phyloP scores from a whole-genome alignment of 35 echinoderm and acorn worm species.

The Acanthaster planci region DNA sequence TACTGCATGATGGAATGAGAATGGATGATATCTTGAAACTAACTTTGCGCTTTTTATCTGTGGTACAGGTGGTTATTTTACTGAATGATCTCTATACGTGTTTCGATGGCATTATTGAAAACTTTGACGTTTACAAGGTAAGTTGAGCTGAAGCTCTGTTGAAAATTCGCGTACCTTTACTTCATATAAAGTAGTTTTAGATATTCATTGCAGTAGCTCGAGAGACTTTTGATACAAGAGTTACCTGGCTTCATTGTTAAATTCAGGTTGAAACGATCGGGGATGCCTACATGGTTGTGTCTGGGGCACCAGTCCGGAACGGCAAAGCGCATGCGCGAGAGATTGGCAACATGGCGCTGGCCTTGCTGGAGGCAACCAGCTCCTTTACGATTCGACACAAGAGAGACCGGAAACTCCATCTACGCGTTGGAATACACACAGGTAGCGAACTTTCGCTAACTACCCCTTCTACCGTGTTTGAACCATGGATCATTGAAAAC shows the following conservation, averaged over 20 bases:
- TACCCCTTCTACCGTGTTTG: too few species aligned
- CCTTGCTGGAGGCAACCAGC: slow-evolving; percentile 49
- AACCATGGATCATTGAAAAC: too few species aligned
- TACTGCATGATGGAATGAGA: too few species aligned
- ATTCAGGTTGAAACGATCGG: slow-evolving; percentile 91
- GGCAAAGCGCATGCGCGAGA: slow-evolving; percentile 79
- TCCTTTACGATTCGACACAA: slow-evolving; percentile 69
- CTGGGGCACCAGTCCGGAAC: slow-evolving; percentile 81
- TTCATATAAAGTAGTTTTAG: too few species aligned
- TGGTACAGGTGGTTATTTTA: slow-evolving; percentile 67
- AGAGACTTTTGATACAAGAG: too few species aligned
- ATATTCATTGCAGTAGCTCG: too few species aligned
- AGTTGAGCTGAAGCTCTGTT: too few species aligned
- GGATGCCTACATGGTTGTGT: slow-evolving; percentile 94
- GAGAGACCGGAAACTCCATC: slow-evolving; percentile 50
- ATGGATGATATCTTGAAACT: too few species aligned
- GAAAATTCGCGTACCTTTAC: too few species aligned
- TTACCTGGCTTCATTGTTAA: not conserved
- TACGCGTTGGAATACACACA: slow-evolving; percentile 79
- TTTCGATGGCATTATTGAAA: slow-evolving; percentile 76
- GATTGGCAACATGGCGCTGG: slow-evolving; percentile 77
- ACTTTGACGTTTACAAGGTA: slow-evolving; percentile 96
- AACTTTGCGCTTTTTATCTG: not conserved
- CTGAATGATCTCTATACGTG: slow-evolving; percentile 86
- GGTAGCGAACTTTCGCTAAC: too few species aligned